Conservation (phyloP, 2,113 vertebrate species). For the Tetrao urogallus region DNA sequence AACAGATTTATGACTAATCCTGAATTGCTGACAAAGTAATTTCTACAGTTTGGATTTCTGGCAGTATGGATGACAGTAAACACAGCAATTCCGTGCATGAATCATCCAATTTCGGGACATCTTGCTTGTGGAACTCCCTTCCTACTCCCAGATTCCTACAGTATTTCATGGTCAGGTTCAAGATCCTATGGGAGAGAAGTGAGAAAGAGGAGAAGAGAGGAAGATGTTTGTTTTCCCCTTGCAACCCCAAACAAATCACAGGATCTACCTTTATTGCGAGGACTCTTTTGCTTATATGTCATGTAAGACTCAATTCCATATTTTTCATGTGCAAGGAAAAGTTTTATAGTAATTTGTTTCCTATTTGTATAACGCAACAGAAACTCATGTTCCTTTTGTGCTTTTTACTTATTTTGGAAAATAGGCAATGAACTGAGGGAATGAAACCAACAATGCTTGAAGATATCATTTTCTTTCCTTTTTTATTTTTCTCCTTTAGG, state of each 20-base stretch:
- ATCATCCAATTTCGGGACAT: not conserved
- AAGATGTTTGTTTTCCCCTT: not conserved
- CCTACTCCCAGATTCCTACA: not conserved
- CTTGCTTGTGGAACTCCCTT: not conserved
- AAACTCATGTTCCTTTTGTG: not conserved
- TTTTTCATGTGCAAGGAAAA: not conserved
- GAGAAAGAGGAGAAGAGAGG: not conserved
- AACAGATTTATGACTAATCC: not conserved
- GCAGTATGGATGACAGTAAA: not conserved
- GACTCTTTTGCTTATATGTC: not conserved
- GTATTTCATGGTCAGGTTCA: not conserved
- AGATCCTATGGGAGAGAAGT: not conserved
- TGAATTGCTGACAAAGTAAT: not conserved
- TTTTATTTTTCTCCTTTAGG: not conserved
- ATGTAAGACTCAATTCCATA: not conserved
- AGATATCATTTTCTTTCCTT: not conserved
- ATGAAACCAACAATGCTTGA: not conserved
- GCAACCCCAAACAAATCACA: too few relatives aligned
- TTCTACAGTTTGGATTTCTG: not conserved
- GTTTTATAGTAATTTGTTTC: not conserved
- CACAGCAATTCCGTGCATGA: not conserved
- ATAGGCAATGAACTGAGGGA: not conserved
- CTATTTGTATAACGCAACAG: not conserved
- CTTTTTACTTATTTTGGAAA: not conserved
- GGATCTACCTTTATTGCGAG: not conserved